A percentile compares a stretch with the other conserved stretches of the same genome.
phyloP scores from a whole-genome alignment of 2,113 vertebrate species.

The Apteryx owenii region DNA sequence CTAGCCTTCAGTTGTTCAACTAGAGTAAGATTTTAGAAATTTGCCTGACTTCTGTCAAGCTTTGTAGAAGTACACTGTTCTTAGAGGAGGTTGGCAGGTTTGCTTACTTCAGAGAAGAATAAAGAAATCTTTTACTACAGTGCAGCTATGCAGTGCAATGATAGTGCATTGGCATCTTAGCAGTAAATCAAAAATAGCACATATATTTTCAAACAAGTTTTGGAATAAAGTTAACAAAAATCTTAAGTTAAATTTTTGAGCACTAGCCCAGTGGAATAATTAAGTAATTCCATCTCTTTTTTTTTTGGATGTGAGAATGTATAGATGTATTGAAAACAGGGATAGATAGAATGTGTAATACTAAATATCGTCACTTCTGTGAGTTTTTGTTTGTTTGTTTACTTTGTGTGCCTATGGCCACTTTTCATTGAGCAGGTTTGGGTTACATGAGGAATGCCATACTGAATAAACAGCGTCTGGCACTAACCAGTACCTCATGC shows the following conservation, averaged over 20 bases:
- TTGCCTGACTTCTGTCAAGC: neutral
- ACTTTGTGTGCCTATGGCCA: neutral
- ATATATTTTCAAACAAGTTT: neutral
- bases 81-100: neutral
- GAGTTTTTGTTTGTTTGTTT: neutral
- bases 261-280: neutral
- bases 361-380: neutral
- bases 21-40: neutral
- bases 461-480: neutral
- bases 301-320: neutral
- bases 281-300: neutral
- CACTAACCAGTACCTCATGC: accelerated
- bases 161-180: neutral
- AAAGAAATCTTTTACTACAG: neutral
- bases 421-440: neutral
- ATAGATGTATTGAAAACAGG: neutral
- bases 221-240: neutral
- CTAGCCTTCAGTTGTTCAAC: neutral
- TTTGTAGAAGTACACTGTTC: neutral
- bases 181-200: neutral
- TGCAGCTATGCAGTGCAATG: neutral
- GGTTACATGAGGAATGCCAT: neutral
- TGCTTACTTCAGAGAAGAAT: neutral
- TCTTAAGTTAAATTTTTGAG: neutral
- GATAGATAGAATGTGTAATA: neutral